Base-by-base conservation (phyloP, 2,113 vertebrate genomes). In the Dendropsophus ebraccatus region DNA sequence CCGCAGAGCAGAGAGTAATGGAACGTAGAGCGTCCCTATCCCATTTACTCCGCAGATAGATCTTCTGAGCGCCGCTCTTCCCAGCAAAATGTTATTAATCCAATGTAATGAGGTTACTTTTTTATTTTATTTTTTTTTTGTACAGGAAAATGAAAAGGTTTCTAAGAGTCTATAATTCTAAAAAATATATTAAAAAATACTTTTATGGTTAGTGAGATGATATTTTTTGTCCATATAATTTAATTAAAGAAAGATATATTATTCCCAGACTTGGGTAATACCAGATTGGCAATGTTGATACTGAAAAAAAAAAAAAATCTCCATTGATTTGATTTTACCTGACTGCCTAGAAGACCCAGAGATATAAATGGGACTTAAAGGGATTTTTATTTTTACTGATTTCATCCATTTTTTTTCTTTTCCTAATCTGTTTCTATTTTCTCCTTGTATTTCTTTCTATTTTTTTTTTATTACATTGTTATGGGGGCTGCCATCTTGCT, bases 21-120 rank as follows among this genome's bases (percentile, higher is more conserved):
- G n/a, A n/a, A n/a, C n/a, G n/a, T n/a, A n/a, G n/a, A n/a, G n/a
- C n/a, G n/a, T n/a, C n/a, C n/a, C n/a, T 41, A 21, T 76, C 50
- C 47, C 74, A 76, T 54, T 54, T 72, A n/a, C 69, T n/a, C 47
- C 30, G 35, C 50, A 47, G 60, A 83, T 74, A 41, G n/a, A 74
- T 83, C 69, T 58, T 73, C 82, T 75, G 52, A 30, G 7, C 23
- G 17, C 30, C 17, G 13, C 41, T 58, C 52, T 79, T 83, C 9
- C 52, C 30, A 58, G 69, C 82, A 73, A 52, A 56, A 74, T 47
- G 50, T 72, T 83, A 74, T 74, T 58, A 74, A 83, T 58, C 28
- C 82, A 28, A 47, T 60, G 58, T 83, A 73, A 83, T 58, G 70
- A 83, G 69, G 35, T 45, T 72, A 82, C n/a, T 41, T 41, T 41